Percentiles rank a stretch among this genome's conserved stretches.
phyloP scores from a whole-genome alignment of 2,797 vertebrate genomes.

The Sebastolobus alascanus region DNA sequence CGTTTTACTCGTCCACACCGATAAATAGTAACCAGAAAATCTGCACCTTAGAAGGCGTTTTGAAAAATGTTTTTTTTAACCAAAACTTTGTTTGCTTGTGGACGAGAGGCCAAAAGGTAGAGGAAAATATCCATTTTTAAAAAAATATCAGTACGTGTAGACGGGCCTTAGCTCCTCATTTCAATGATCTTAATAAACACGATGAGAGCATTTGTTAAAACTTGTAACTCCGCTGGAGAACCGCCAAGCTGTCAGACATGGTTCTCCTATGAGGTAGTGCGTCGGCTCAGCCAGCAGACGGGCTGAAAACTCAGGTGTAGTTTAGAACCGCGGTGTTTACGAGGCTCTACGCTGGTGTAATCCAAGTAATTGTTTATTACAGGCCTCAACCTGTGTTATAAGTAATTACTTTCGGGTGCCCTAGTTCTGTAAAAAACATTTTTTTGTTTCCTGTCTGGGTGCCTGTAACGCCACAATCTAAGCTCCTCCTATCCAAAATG shows the following conservation, averaged over 20 bases:
- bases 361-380: slow-evolving; percentile 81
- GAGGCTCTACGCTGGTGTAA: slow-evolving; percentile 69
- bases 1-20: too few relatives aligned
- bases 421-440: slow-evolving; percentile 73
- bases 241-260: slow-evolving; percentile 60
- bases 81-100: too few relatives aligned
- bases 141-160: too few relatives aligned
- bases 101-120: too few relatives aligned
- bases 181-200: slow-evolving; percentile 7
- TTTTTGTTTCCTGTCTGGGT: slow-evolving; percentile 79
- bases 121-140: too few relatives aligned
- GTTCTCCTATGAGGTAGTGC: slow-evolving; percentile 71
- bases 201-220: slow-evolving; percentile 40
- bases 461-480: slow-evolving; percentile 57
- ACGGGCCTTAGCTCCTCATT: neutral
- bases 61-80: too few relatives aligned
- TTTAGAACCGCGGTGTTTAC: slow-evolving; percentile 68
- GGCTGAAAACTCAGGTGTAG: slow-evolving; percentile 76
- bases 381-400: slow-evolving; percentile 62
- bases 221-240: slow-evolving; percentile 35
- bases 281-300: slow-evolving; percentile 55
- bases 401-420: slow-evolving; percentile 76
- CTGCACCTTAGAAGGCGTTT: accelerated
- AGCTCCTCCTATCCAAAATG: slow-evolving; percentile 62
- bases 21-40: too few relatives aligned